Evolutionary conservation across 2,113 vertebrate species (phyloP), one percentile per base, ranked within the genome.

Genomic region (Ceyx margarethae): DNA sequence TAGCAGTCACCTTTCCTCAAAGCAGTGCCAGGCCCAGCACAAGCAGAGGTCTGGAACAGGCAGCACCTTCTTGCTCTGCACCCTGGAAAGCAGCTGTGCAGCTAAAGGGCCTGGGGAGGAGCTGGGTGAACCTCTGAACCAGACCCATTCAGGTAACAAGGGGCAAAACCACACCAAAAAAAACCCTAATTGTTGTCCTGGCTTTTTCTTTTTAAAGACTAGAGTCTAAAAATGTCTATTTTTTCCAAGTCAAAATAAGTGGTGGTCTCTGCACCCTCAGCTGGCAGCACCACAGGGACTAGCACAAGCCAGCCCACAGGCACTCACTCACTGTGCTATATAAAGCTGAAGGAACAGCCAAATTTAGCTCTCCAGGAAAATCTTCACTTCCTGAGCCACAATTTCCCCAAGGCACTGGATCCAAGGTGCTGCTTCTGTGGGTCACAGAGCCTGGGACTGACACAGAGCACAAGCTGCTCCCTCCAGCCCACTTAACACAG

Each of bases 121-220:
- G 22, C 13, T 10, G 0, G 1, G 3, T 13, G 35, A 11, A 4
- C 35, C 54, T 19, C 2, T 0, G 1, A 2, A 8, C 9, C 1
- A 0, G 0, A 43, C 19, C 43, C 61, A 50, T 20, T 5, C 62
- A 15, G 20, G 14, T 4, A 13, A 23, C 18, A 19, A 28, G 31
- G 31, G 48, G 18, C 31, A 79, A 51, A 46, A 54, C 2, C 40
- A 5, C 76, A 37, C 37, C 37, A 37, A 37, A 37, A 37, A 37
- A 37, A 37, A 10, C 37, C 37, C 37, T 37, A 37, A 37, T 37
- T 37, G 37, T 37, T 37, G 37, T 37, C 37, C n/a, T 2, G 2
- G 10, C 28, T 53, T 15, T 1, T 2, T 42, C 6, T 13, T 64
- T 51, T 3, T 20, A 9, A 60, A 35, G 14, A 37, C 43, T 8